Conservation (phyloP, 2,797 vertebrate genomes). For the Benthosema pterotum region DNA sequence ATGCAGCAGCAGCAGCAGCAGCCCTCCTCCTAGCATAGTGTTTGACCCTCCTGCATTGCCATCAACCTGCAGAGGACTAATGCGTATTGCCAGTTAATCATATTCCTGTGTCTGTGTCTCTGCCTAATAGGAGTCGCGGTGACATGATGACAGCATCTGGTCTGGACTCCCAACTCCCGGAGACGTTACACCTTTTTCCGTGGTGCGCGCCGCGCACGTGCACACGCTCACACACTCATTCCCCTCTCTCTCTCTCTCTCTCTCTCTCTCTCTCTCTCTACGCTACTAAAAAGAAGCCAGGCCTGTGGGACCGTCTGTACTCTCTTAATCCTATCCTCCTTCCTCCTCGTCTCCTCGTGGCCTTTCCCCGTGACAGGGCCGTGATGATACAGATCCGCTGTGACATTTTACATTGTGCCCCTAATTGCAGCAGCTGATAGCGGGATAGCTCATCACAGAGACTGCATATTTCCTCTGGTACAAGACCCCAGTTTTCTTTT, state of each 20-base stretch:
- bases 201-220: no score
- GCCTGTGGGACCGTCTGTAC: slow-evolving; percentile 60
- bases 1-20: no score
- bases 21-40: slow-evolving; percentile 3
- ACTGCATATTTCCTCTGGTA: slow-evolving; percentile 58
- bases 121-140: slow-evolving; percentile 35
- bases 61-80: slow-evolving; percentile 40
- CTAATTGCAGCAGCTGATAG: slow-evolving; percentile 76
- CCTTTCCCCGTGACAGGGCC: slow-evolving; percentile 73
- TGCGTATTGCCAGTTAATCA: slow-evolving; percentile 55
- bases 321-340: background rate
- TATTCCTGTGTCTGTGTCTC: slow-evolving; percentile 34
- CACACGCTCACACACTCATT: slow-evolving; percentile 17
- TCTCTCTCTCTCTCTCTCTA: slow-evolving; percentile 22
- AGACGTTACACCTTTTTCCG: slow-evolving; percentile 32
- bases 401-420: slow-evolving; percentile 80
- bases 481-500: background rate
- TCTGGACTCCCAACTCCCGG: slow-evolving; percentile 41
- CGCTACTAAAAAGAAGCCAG: slow-evolving; percentile 44
- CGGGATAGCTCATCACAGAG: slow-evolving; percentile 65
- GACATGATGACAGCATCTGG: slow-evolving; percentile 52
- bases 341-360: slow-evolving; percentile 45
- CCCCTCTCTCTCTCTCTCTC: slow-evolving; percentile 23
- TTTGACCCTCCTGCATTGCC: slow-evolving; percentile 29
- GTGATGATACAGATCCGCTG: slow-evolving; percentile 76